Conservation (phyloP, 1,140 invertebrate species). For the Idris sp. region DNA sequence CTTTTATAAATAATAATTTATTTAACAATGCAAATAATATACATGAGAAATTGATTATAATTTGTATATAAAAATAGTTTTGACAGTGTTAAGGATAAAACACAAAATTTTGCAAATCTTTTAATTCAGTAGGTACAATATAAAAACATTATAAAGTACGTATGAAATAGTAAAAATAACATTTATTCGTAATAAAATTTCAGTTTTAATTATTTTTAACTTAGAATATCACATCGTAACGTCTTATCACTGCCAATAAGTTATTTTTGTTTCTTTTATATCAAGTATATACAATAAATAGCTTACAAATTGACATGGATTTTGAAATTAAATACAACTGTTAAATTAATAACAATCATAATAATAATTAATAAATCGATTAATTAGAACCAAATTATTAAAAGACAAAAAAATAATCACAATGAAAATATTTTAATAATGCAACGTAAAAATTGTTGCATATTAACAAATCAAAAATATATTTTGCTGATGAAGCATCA, state of each 20-base stretch:
- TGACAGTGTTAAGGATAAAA: conserved; percentile 57
- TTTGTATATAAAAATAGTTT: conserved; percentile 53
- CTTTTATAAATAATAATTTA: conserved; percentile 64
- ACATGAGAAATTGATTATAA: conserved; percentile 52
- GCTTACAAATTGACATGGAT: conserved; percentile 35
- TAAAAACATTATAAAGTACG: too few relatives aligned
- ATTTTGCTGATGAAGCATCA: conserved; percentile 33
- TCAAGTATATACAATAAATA: conserved; percentile 59
- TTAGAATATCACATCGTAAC: too few relatives aligned
- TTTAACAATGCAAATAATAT: conserved; percentile 60
- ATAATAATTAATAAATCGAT: too few relatives aligned
- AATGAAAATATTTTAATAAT: conserved; percentile 25
- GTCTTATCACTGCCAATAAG: conserved; percentile 41
- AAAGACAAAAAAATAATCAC: too few relatives aligned
- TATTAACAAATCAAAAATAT: conserved; percentile 9
- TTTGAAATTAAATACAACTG: conserved; percentile 21
- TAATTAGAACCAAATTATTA: too few relatives aligned
- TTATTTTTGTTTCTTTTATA: conserved; percentile 22
- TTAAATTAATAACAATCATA: conserved; percentile 26
- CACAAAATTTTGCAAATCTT: too few relatives aligned
- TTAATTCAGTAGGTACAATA: too few relatives aligned
- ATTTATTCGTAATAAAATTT: conserved; percentile 2
- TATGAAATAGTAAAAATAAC: conserved; percentile 4
- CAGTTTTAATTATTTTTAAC: conserved; percentile 6
- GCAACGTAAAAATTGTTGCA: conserved; percentile 14